Conservation (phyloP, 2,797 vertebrate genomes). For the Fratercula arctica region DNA sequence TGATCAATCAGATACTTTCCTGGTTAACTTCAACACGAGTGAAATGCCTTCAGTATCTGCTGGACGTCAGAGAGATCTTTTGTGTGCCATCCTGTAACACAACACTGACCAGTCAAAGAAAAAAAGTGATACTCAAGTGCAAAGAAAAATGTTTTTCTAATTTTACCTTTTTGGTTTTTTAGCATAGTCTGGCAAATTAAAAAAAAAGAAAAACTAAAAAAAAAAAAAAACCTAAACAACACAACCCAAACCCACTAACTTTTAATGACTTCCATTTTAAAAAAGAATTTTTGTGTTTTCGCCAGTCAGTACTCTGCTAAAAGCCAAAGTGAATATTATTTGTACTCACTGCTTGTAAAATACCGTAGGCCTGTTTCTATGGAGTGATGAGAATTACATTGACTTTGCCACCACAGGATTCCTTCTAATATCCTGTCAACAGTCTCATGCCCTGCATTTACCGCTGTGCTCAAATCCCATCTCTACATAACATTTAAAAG, state of each 20-base stretch:
- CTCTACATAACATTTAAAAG: not conserved
- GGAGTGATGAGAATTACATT: conserved; percentile 15
- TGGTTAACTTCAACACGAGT: not conserved
- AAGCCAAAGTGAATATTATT: conserved; percentile 51
- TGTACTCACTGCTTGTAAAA: conserved; percentile 6
- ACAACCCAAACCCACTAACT: not conserved
- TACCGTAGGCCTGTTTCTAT: not conserved
- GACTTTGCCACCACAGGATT: conserved; percentile 25
- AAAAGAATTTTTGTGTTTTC: not conserved
- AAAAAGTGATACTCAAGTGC: not conserved
- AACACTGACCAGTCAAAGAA: not conserved
- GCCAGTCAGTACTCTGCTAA: not conserved
- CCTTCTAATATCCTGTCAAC: conserved; percentile 33
- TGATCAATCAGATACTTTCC: not conserved
- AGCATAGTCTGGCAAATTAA: not conserved
- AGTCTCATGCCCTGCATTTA: not conserved
- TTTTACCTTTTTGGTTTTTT: not conserved
- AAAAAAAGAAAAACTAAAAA: not conserved
- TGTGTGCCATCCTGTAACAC: not conserved
- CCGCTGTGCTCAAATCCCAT: conserved; percentile 38
- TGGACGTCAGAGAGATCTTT: not conserved
- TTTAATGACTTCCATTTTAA: not conserved
- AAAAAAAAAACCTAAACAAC: not conserved
- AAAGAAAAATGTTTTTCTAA: not conserved
- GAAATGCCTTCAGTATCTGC: not conserved